Evolutionary conservation across 1,140 invertebrate species (phyloP), one percentile per base, ranked within the genome.

Genomic region (Globodera rostochiensis): DNA sequence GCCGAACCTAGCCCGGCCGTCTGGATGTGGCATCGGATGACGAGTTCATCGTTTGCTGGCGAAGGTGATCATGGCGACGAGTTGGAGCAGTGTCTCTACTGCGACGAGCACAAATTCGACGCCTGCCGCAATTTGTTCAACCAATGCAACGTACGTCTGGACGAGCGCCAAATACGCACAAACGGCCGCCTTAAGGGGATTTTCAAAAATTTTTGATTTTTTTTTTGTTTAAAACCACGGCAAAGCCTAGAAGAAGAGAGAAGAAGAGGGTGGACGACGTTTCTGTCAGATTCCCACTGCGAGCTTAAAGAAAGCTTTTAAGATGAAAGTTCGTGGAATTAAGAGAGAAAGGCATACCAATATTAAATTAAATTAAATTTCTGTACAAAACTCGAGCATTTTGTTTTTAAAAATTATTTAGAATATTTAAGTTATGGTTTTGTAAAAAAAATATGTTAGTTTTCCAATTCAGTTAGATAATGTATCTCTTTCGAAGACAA

Each of bases 101-200:
- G 6, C 47, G 9, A 78, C 77, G 19, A 78, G 57, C 70, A 49
- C 77, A 47, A 78, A 69, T 47, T 78, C 77, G 49, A 47, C 21
- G 50, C 70, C 66, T 7, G 70, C 25, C 47, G 45, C 77, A 46
- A 78, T 78, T 70, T 78, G 77, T 78, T 78, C 77, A 7, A 47
- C 8, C 6, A 78, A 78, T 11, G 70, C 49, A n/a, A 78, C 50
- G 70, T 78, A 78, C 25, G 77, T 70, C 47, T 78, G 77, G 49
- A 78, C 45, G 21, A 69, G 70, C 3, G 70, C 46, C 64, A 78
- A 66, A 36, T 78, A 78, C 15, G 70, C 49, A 47, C 77, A 78
- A 9, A 50, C 25, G 21, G 70, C 49, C 5, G 21, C 49, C 57
- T 64, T 6, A 19, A 64, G 19, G 15, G 57, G 53, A 0, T 36